These are phyloP conservation scores for Chamaedrilus cognettii DNA, from an alignment of 2,888 invertebrate genomes.

Conservation along the genomic window DNA sequence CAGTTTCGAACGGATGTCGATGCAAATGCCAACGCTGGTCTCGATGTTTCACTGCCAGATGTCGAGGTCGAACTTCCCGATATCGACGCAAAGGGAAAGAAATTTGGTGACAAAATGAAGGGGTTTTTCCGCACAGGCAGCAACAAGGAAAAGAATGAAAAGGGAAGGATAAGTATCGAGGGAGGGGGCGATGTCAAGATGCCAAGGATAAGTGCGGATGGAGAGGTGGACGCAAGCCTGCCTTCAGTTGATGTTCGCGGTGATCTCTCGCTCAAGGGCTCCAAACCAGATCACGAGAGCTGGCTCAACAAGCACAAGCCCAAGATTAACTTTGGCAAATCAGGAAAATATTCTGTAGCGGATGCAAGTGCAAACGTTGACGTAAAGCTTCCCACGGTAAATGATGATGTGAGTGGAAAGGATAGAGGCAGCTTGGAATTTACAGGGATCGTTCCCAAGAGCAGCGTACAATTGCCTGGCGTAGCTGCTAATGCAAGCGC, in stretches of 20 bases:
- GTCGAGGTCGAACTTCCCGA: background rate
- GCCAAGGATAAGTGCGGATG: constrained; percentile 4
- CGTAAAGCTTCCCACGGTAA: background rate
- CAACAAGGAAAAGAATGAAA: too few species aligned
- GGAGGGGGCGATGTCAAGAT: constrained; percentile 1
- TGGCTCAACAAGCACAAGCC: constrained; percentile 9
- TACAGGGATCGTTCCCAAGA: too few species aligned
- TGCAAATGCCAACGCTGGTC: background rate
- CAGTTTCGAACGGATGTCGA: too few species aligned
- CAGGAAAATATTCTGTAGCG: constrained; percentile 15
- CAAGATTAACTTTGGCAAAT: constrained; percentile 12
- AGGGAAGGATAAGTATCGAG: too few species aligned
- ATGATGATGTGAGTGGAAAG: background rate
- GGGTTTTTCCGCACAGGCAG: too few species aligned
- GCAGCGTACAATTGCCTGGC: too few species aligned
- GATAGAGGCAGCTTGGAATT: too few species aligned
- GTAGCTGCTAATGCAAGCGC: too few species aligned
- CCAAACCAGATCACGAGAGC: constrained; percentile 9
- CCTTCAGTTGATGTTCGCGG: constrained; percentile 9
- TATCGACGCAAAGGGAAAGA: background rate
- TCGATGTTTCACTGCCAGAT: constrained; percentile 4
- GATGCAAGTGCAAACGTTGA: constrained; percentile 12
- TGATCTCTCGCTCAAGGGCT: background rate
- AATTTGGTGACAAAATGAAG: too few species aligned
- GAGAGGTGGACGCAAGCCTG: background rate